phyloP scores from a whole-genome alignment of 2,797 vertebrate genomes.

The Otus scops region DNA sequence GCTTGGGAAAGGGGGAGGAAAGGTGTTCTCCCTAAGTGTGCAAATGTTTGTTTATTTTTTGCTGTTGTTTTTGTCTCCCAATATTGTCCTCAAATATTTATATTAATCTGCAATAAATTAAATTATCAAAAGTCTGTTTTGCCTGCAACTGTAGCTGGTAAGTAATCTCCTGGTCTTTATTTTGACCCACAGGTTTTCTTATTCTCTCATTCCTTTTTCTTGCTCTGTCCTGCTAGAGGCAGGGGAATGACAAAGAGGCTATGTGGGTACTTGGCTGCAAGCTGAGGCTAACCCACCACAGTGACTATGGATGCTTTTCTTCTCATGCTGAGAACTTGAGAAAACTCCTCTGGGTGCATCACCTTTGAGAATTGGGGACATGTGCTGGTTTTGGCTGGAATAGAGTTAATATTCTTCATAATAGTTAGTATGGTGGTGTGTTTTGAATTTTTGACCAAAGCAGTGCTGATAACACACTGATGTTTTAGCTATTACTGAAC shows the following conservation, averaged over 20 bases:
- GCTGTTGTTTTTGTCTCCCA: background rate
- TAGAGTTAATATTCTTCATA: background rate
- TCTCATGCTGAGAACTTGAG: background rate
- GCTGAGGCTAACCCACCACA: background rate
- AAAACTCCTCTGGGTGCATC: background rate
- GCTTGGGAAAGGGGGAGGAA: background rate
- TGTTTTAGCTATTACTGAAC: background rate
- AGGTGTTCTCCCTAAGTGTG: background rate
- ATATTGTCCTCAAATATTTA: background rate
- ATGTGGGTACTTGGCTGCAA: background rate
- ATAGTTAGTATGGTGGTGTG: rapidly evolving
- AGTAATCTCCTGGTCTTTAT: background rate
- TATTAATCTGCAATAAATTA: background rate
- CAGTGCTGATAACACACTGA: background rate
- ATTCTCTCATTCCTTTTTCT: background rate
- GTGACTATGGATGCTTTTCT: background rate
- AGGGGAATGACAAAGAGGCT: background rate
- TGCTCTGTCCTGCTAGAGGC: background rate
- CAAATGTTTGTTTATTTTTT: background rate
- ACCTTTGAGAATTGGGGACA: background rate
- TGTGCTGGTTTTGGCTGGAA: background rate
- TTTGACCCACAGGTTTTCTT: background rate
- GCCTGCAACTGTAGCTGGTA: background rate
- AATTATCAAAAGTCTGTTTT: background rate
- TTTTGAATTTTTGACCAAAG: background rate